A percentile compares a stretch with the other conserved stretches of the same genome.
These are phyloP conservation scores for Lasiurus borealis DNA, from an alignment of 2,113 vertebrate genomes.

Conservation along the genomic window DNA sequence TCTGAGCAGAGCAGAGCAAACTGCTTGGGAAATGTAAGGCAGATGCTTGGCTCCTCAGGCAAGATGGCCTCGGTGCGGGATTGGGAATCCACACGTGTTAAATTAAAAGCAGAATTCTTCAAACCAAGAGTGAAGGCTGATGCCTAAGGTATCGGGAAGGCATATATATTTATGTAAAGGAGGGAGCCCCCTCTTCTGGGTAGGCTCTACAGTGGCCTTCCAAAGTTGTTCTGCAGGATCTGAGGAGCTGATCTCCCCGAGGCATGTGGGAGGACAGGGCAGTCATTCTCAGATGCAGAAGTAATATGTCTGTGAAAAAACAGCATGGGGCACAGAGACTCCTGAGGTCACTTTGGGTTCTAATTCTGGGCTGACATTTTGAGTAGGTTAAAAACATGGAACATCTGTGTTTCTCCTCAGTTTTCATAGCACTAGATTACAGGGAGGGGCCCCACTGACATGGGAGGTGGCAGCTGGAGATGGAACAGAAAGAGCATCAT, in stretches of 20 bases:
- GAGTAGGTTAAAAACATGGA: neutral
- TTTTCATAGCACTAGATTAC: neutral
- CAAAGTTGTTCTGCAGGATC: neutral
- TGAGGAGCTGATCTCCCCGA: neutral
- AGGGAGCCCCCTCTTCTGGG: neutral
- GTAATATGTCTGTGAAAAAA: neutral
- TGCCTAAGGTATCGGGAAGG: neutral
- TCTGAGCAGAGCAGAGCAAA: neutral
- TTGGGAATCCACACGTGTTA: neutral
- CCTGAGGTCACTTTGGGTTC: neutral
- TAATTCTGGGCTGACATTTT: neutral
- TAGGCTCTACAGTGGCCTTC: neutral
- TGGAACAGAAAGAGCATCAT: neutral
- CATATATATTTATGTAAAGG: neutral
- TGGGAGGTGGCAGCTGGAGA: neutral
- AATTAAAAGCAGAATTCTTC: conserved; percentile 3
- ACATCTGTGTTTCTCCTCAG: neutral
- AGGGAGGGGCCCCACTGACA: neutral
- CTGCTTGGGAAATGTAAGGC: conserved; percentile 59
- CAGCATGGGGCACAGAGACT: neutral
- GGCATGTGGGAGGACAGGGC: neutral
- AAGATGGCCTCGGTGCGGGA: neutral
- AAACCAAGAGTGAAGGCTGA: neutral
- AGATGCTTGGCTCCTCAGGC: neutral
- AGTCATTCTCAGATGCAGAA: neutral